Evolutionary conservation across 2,113 vertebrate genomes (phyloP).

Genomic region (Paralichthys olivaceus): DNA sequence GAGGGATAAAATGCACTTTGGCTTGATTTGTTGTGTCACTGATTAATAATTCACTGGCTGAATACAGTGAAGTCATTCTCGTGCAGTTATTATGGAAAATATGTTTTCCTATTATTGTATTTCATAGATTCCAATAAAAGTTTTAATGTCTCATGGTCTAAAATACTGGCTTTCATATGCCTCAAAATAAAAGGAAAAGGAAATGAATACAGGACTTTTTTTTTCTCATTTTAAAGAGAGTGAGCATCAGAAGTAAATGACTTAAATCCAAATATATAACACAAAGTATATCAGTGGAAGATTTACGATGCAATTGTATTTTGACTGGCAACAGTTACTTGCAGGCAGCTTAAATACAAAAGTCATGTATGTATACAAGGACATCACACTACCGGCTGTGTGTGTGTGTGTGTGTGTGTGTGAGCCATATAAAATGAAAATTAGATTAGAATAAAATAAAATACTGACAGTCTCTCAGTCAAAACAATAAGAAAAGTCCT

Average conservation of each 20-base stretch:
- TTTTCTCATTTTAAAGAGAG: conserved; percentile 4
- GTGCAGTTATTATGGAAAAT: conserved; percentile 16
- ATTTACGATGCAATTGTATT: not conserved
- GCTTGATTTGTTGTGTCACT: conserved; percentile 2
- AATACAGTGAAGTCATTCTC: not conserved
- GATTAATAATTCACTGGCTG: conserved; percentile 28
- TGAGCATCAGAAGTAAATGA: not conserved
- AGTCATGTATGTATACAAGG: not conserved
- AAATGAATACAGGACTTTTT: conserved; percentile 28
- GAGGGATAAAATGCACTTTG: conserved; percentile 30
- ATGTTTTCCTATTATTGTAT: conserved; percentile 52
- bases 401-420: no score
- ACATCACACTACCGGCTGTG: not conserved
- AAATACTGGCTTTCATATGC: conserved; percentile 30
- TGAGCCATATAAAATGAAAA: not conserved
- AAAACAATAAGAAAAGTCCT: no score
- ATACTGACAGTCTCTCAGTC: not conserved
- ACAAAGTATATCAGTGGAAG: not conserved
- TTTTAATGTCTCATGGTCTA: conserved; percentile 37
- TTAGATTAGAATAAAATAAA: not conserved
- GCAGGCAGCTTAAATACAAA: not conserved
- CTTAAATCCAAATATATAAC: conserved; percentile 5
- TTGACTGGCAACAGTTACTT: not conserved
- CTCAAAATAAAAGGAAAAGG: conserved; percentile 30
- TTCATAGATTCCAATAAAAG: conserved; percentile 50